Conservation (phyloP, 2,113 vertebrate species). For the Amazona vittata region DNA sequence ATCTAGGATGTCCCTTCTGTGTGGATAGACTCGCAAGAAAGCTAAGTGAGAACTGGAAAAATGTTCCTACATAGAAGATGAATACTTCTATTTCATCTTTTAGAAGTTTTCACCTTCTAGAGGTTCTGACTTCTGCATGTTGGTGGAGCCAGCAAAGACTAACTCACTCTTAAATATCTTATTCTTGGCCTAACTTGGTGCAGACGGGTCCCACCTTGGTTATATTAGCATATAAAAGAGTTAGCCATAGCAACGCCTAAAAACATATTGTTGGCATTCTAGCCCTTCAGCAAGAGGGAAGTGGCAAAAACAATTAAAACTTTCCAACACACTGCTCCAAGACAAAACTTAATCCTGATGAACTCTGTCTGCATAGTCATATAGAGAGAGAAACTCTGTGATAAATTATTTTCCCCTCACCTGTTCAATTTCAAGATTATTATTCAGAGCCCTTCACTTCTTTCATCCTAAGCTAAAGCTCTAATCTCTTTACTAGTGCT, state of each 20-base stretch:
- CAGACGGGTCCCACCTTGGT: not conserved
- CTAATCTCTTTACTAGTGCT: not conserved
- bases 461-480: not conserved
- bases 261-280: not conserved
- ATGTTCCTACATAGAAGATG: not conserved
- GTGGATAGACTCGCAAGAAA: not conserved
- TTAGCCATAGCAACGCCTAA: not conserved
- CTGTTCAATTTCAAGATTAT: not conserved
- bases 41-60: not conserved
- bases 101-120: not conserved
- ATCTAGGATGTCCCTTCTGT: not conserved
- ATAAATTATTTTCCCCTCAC: not conserved
- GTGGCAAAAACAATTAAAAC: not conserved
- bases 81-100: not conserved
- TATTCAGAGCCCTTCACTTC: not conserved
- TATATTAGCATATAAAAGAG: not conserved
- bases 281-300: not conserved
- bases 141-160: not conserved
- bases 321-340: not conserved
- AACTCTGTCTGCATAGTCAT: not conserved
- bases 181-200: not conserved
- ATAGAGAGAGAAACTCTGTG: not conserved
- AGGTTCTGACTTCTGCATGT: not conserved
- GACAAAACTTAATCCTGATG: not conserved
- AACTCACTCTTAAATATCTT: not conserved